Conservation (phyloP, 2,113 vertebrate genomes). For the Paraplagusia blochii region DNA sequence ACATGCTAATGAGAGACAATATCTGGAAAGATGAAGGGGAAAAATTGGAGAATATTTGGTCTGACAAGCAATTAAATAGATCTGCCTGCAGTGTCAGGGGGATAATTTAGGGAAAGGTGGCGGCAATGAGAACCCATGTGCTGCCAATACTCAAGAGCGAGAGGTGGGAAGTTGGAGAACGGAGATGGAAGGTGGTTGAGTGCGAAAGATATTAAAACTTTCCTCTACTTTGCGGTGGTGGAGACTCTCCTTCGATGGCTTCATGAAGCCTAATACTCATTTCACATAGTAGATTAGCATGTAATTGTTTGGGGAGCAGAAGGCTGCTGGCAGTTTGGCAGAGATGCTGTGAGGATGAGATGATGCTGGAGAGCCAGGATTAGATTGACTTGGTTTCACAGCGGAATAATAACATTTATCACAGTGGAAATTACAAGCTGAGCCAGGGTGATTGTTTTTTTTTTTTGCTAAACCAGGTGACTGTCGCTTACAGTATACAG, state of each 20-base stretch:
- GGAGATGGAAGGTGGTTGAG: conserved; percentile 59
- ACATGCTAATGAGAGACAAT: conserved; percentile 63
- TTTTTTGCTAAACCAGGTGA: not conserved
- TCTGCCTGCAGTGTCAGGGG: conserved; percentile 29
- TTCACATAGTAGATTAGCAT: conserved; percentile 72
- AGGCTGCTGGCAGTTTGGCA: conserved; percentile 42
- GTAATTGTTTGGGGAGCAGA: conserved; percentile 75
- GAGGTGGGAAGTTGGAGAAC: conserved; percentile 5
- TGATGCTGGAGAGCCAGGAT: conserved; percentile 25
- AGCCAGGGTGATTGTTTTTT: conserved; percentile 9
- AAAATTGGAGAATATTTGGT: conserved; percentile 55
- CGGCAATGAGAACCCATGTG: conserved; percentile 34
- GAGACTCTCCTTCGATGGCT: conserved; percentile 57
- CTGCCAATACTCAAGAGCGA: conserved; percentile 19
- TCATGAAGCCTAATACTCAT: conserved; percentile 72
- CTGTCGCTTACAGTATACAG: not conserved
- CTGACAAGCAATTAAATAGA: conserved; percentile 61
- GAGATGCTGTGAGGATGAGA: conserved; percentile 31
- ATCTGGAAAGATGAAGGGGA: conserved; percentile 43
- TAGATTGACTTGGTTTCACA: conserved; percentile 43
- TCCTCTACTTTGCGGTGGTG: conserved; percentile 51
- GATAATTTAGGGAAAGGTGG: conserved; percentile 44
- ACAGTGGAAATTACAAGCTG: conserved; percentile 43
- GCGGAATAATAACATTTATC: conserved; percentile 51
- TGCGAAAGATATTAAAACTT: conserved; percentile 58